Percentiles rank a stretch among this genome's conserved stretches.
phyloP scores from a whole-genome alignment of 64 coral and sea anemone genomes.

The Montipora cactus region DNA sequence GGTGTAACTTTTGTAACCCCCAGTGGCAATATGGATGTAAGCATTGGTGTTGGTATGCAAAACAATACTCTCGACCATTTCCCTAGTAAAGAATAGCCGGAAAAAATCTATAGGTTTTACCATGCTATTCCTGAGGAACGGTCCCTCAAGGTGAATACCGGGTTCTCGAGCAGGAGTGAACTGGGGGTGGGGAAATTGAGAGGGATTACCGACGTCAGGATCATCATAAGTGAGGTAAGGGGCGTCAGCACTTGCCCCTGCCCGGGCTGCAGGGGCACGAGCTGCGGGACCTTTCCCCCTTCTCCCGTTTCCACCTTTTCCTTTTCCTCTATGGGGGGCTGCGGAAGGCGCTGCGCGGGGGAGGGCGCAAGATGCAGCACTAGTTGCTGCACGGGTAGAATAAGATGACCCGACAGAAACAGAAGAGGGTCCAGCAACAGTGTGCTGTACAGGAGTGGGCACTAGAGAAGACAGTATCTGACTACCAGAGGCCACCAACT shows the following conservation, averaged over 20 bases:
- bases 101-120: too few species aligned
- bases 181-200: background rate
- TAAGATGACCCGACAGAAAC: too few species aligned
- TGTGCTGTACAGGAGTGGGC: background rate
- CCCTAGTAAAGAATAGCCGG: too few species aligned
- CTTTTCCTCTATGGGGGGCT: background rate
- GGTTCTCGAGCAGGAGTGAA: constrained; percentile 60
- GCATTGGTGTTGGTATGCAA: too few species aligned
- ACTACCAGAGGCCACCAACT: too few species aligned
- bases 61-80: too few species aligned
- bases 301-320: background rate
- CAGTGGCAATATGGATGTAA: too few species aligned
- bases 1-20: too few species aligned
- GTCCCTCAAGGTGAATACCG: constrained; percentile 70
- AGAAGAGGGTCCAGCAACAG: background rate
- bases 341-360: background rate
- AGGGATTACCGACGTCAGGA: background rate
- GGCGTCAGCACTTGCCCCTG: background rate
- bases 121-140: too few species aligned
- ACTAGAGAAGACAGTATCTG: background rate
- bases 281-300: background rate
- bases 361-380: background rate
- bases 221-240: constrained; percentile 32
- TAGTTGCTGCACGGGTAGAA: background rate
- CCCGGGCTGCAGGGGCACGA: background rate